Evolutionary conservation across 2,797 vertebrate species (phyloP), one percentile per base, ranked within the genome.

Genomic region (Platalea minor): DNA sequence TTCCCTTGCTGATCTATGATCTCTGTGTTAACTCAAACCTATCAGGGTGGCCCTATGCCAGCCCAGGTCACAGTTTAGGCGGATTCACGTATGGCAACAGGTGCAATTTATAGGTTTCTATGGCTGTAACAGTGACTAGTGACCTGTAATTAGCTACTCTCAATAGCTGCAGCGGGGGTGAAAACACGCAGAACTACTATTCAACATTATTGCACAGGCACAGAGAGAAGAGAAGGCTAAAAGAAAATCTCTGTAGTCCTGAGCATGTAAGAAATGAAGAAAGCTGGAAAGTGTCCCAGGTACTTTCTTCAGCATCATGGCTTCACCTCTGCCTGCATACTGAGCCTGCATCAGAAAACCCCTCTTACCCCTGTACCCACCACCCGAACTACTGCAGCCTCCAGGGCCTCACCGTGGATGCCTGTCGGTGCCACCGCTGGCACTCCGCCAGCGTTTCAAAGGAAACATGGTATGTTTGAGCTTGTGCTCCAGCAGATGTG

Each of bases 381-480:
- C 31, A 76, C 56, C 53, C 3, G 0, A 53, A 8, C 17, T 21
- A 26, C 51, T 24, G 74, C 16, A 7, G 56, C 28, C 18, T 25
- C 54, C 53, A 20, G 7, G 24, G 81, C 46, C 98, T 99, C 98
- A 99, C 99, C 98, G 99, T 99, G 91, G 99, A 99, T 0, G 99
- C 99, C 57, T 99, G 99, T 37, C 99, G 99, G 79, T 99, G 98
- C 99, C 99, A 99, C 57, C 99, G 98, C 97, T 99, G 99, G 96
- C 98, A 99, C 93, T 99, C 99, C 2, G 98, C 96, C 63, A 99
- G 97, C 0, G 99, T 99, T 97, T 99, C 99, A 84, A 99, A 99
- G 98, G 99, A 99, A 86, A 99, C 94, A 8, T 99, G 99, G 97
- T 99, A 99, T 0, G 99, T 99, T 89, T 99, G 99, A 64, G 98